These are phyloP conservation scores for Potamarius usumacintae DNA, from an alignment of 2,113 vertebrate genomes.

Conservation along the genomic window DNA sequence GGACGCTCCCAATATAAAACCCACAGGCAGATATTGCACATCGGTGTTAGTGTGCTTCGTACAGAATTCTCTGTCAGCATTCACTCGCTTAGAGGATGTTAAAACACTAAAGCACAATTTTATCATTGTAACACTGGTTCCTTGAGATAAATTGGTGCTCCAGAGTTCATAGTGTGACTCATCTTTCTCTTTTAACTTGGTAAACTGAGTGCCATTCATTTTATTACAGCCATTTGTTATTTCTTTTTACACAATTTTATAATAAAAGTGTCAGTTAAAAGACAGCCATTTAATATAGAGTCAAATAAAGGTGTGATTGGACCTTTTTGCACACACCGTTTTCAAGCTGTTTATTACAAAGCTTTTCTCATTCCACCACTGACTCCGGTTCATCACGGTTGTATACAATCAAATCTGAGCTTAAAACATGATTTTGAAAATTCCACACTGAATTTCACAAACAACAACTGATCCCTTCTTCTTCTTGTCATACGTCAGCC, in stretches of 20 bases:
- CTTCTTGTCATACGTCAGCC: no score
- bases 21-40: background rate
- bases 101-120: background rate
- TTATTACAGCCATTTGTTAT: background rate
- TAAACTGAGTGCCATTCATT: background rate
- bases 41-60: background rate
- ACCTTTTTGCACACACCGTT: background rate
- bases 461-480: no score
- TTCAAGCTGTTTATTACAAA: background rate
- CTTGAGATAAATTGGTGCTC: conserved; percentile 28
- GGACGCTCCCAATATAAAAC: background rate
- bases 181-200: conserved; percentile 4
- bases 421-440: background rate
- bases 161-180: conserved; percentile 33
- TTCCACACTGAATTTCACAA: background rate
- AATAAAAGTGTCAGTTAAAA: background rate
- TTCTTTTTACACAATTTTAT: background rate
- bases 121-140: conserved; percentile 3
- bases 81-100: background rate
- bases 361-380: background rate
- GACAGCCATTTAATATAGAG: background rate
- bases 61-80: background rate
- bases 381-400: background rate
- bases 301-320: background rate
- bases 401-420: background rate